Evolutionary conservation across 2,797 vertebrate genomes (phyloP), one percentile per base, ranked within the genome.

Genomic region (Notolabrus celidotus): DNA sequence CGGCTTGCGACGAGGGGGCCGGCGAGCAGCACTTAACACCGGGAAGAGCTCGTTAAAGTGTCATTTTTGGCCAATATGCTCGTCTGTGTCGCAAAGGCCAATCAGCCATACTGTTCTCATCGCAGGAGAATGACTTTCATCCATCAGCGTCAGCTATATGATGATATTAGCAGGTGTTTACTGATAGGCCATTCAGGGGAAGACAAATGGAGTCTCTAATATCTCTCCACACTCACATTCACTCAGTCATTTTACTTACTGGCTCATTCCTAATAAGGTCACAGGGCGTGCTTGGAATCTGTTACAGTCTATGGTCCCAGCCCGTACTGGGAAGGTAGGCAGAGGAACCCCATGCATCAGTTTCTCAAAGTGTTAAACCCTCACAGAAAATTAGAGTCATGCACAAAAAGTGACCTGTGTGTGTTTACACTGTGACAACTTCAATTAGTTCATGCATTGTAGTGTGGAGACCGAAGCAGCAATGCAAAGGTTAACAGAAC

Each of bases 31-130:
- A 86, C 84, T 92, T 89, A 89, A 90, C 86, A 63, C 86, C 17
- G 66, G 71, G 83, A 87, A 86, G 87, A 90, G 86, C 93, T 94
- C 94, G 75, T 95, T 95, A 94, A 93, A 91, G 84, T 86, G 88
- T 90, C 88, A 86, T 94, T 93, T 93, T 91, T 92, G 77, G 71
- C 81, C 90, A 84, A 91, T 86, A 85, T 86, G 88, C 89, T 92
- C 83, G 75, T 86, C 86, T 84, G 85, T 71, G 87, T 90, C 42
- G 67, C 74, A 59, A 70, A 78, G 88, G 82, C 81, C 80, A 86
- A 87, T 86, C 86, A 91, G 84, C 80, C 88, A 56, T 88, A 83
- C 86, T 86, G 85, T 80, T 91, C 84, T 83, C 80, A 84, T 80
- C 58, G 77, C 76, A 51, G 85, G 77, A 82, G 81, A 88, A 88